Evolutionary conservation across 2,888 invertebrate genomes (phyloP).

Genomic region (Chalcosyrphus nemorum): DNA sequence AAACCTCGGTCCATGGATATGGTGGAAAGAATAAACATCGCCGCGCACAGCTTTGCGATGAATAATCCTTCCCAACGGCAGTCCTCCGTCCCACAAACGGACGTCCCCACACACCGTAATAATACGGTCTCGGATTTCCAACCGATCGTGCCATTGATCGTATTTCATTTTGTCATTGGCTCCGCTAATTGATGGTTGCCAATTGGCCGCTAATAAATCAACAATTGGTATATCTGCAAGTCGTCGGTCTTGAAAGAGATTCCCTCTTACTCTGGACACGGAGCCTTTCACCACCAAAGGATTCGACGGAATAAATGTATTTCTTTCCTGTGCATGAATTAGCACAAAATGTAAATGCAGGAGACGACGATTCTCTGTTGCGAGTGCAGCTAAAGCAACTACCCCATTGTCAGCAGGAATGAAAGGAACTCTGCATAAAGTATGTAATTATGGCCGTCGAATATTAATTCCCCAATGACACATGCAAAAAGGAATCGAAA

Average conservation of each 20-base stretch:
- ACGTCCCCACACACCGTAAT: slow-evolving; percentile 50
- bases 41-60: slow-evolving; percentile 46
- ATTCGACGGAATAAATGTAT: slow-evolving; percentile 23
- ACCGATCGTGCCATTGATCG: slow-evolving; percentile 73
- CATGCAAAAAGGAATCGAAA: slow-evolving; percentile 54
- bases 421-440: slow-evolving; percentile 65
- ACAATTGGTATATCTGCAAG: slow-evolving; percentile 56
- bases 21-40: slow-evolving; percentile 47
- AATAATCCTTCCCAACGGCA: slow-evolving; percentile 71
- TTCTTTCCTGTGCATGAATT: slow-evolving; percentile 56
- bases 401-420: slow-evolving; percentile 44
- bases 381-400: background rate
- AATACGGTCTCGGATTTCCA: slow-evolving; percentile 74
- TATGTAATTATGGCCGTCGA: slow-evolving; percentile 63
- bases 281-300: slow-evolving; percentile 1
- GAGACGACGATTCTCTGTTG: no score
- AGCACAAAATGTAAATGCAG: slow-evolving; percentile 68
- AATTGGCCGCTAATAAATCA: slow-evolving; percentile 72
- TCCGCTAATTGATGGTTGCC: slow-evolving; percentile 75
- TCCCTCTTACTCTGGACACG: background rate
- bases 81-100: slow-evolving; percentile 28
- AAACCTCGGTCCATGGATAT: slow-evolving; percentile 41
- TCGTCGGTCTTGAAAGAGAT: background rate
- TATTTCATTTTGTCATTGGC: slow-evolving; percentile 76
- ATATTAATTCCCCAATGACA: slow-evolving; percentile 72